Evolutionary conservation across 2,888 invertebrate genomes (phyloP).

Genomic region (Lysandra bellargus): DNA sequence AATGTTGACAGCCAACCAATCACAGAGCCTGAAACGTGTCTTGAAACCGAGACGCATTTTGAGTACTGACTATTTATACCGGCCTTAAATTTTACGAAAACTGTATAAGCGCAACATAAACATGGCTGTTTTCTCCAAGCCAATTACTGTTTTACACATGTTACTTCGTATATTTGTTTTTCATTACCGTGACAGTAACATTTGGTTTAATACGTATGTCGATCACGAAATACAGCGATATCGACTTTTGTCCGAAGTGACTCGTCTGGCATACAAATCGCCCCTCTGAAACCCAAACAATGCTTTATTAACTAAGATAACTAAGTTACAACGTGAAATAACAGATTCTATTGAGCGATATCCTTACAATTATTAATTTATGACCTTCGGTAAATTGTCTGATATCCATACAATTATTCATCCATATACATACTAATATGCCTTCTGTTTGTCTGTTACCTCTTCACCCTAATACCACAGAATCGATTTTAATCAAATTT

Average conservation of each 20-base stretch:
- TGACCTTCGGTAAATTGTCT: not conserved
- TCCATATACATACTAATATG: no score
- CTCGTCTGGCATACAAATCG: slow-evolving; percentile 32
- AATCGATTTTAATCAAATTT: no score
- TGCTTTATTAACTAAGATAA: slow-evolving; percentile 5
- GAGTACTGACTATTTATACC: no score
- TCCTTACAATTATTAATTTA: not conserved
- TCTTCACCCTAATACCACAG: no score
- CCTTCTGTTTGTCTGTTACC: no score
- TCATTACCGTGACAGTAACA: not conserved
- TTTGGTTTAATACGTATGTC: not conserved
- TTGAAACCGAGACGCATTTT: no score
- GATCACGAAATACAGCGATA: slow-evolving; percentile 29
- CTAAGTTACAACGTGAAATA: not conserved
- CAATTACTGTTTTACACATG: not conserved
- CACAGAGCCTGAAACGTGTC: no score
- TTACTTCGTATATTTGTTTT: not conserved
- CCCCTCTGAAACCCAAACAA: slow-evolving; percentile 1
- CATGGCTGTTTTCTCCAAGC: not conserved
- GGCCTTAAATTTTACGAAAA: no score
- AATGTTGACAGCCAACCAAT: no score
- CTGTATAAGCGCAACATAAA: no score
- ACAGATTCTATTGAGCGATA: not conserved
- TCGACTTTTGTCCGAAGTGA: slow-evolving; percentile 31
- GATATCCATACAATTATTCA: not conserved